These are phyloP conservation scores for Coecobrya sp. DNA, from an alignment of 2,888 invertebrate genomes.

Conservation along the genomic window DNA sequence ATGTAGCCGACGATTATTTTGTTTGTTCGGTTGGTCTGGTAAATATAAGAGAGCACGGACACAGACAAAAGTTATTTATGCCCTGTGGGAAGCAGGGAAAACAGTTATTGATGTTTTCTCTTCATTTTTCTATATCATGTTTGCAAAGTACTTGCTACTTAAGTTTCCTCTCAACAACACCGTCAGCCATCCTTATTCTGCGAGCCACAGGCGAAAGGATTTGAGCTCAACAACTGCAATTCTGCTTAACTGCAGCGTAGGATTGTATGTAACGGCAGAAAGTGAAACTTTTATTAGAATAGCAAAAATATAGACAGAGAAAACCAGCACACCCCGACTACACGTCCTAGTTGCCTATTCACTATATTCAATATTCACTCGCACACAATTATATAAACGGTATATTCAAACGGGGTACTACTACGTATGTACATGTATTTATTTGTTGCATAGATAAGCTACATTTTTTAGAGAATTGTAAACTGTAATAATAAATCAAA, in stretches of 20 bases:
- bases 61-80: constrained; percentile 30
- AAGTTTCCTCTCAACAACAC: constrained; percentile 20
- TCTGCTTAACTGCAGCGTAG: not conserved
- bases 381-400: too few species aligned
- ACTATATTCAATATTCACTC: too few species aligned
- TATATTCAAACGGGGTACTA: too few species aligned
- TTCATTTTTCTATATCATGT: constrained; percentile 12
- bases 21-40: not conserved
- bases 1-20: not conserved
- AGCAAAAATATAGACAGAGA: not conserved
- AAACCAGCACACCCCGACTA: not conserved
- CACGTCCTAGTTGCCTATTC: too few species aligned
- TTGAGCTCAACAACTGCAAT: constrained; percentile 4
- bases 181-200: not conserved
- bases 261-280: not conserved
- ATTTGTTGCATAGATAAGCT: not conserved
- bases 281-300: constrained; percentile 15
- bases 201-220: not conserved
- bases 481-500: constrained; percentile 17
- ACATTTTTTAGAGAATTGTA: constrained; percentile 31
- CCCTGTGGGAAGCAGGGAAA: constrained; percentile 18
- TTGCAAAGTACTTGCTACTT: not conserved
- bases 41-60: not conserved
- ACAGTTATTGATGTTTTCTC: constrained; percentile 32
- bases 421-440: too few species aligned